Percentiles rank a stretch among this genome's conserved stretches.
Conservation (phyloP, 2,113 vertebrate genomes). For the Etheostoma cragini region DNA sequence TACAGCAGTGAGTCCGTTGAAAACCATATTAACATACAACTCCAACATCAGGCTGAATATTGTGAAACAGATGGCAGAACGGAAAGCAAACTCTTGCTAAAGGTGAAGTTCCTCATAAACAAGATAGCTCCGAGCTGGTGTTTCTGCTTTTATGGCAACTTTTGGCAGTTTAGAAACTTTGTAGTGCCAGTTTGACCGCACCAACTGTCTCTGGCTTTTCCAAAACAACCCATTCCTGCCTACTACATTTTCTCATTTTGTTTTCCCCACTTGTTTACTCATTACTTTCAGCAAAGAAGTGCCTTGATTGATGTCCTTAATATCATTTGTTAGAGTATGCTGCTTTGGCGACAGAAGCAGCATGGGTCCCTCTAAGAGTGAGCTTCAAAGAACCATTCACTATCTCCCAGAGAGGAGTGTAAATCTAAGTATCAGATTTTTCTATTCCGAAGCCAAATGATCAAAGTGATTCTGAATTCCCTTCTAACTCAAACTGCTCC, state of each 20-base stretch:
- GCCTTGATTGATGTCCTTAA: constrained; percentile 80
- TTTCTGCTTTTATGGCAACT: constrained; percentile 31
- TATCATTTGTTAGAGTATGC: constrained; percentile 75
- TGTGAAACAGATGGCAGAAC: constrained; percentile 59
- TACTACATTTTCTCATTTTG: constrained; percentile 73
- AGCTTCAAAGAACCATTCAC: constrained; percentile 76
- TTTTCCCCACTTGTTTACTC: constrained; percentile 73
- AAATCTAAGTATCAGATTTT: constrained; percentile 83
- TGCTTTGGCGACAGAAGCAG: constrained; percentile 67
- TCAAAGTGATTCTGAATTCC: constrained; percentile 73
- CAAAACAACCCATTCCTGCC: constrained; percentile 53
- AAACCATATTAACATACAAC: constrained; percentile 73
- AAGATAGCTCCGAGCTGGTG: constrained; percentile 15
- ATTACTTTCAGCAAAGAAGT: constrained; percentile 69
- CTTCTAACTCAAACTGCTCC: constrained; percentile 55
- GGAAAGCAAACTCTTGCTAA: constrained; percentile 48
- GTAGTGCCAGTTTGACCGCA: constrained; percentile 19
- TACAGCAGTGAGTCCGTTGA: constrained; percentile 62
- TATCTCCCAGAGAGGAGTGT: constrained; percentile 73
- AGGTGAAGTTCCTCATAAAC: constrained; percentile 63
- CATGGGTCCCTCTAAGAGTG: constrained; percentile 71
- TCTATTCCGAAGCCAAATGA: constrained; percentile 74
- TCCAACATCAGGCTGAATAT: constrained; percentile 60
- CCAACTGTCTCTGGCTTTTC: constrained; percentile 31
- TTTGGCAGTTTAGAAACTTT: constrained; percentile 32